These are phyloP conservation scores for Portevinia maculata DNA, from an alignment of 2,888 invertebrate genomes.

Conservation along the genomic window DNA sequence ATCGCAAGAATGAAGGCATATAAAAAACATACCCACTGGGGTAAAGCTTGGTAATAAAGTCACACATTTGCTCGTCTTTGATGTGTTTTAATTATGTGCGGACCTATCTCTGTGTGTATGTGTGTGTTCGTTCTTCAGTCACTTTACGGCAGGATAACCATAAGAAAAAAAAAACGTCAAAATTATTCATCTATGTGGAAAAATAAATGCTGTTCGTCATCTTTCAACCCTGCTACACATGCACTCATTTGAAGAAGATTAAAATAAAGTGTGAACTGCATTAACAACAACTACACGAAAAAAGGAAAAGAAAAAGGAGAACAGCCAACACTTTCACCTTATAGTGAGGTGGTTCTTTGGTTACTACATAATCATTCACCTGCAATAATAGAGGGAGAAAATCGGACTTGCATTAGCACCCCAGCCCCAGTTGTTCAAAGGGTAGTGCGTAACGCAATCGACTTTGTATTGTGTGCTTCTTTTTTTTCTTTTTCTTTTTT, in stretches of 20 bases:
- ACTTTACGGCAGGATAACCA: neutral
- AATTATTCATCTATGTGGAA: slow-evolving; percentile 27
- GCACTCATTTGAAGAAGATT: slow-evolving; percentile 37
- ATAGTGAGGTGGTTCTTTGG: slow-evolving; percentile 12
- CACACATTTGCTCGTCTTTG: slow-evolving; percentile 6
- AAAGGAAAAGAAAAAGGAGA: slow-evolving; percentile 34
- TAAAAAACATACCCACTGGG: neutral
- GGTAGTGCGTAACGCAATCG: slow-evolving; percentile 58
- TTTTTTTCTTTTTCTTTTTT: neutral
- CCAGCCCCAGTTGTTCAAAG: neutral
- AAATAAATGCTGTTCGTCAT: slow-evolving; percentile 22
- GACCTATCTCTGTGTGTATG: neutral
- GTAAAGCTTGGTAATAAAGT: slow-evolving; percentile 3
- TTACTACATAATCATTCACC: slow-evolving; percentile 2
- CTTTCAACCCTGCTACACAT: slow-evolving; percentile 34
- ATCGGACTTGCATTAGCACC: neutral
- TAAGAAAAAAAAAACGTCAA: neutral
- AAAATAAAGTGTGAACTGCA: slow-evolving; percentile 48
- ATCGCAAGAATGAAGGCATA: slow-evolving; percentile 10
- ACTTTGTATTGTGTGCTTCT: slow-evolving; percentile 9
- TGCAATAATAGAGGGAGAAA: slow-evolving; percentile 6
- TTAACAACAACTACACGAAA: neutral
- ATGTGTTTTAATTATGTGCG: neutral
- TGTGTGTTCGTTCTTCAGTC: neutral
- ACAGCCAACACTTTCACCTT: slow-evolving; percentile 24